These are phyloP conservation scores for Polypterus bichir DNA, from an alignment of 2,113 vertebrate species.

Conservation along the genomic window DNA sequence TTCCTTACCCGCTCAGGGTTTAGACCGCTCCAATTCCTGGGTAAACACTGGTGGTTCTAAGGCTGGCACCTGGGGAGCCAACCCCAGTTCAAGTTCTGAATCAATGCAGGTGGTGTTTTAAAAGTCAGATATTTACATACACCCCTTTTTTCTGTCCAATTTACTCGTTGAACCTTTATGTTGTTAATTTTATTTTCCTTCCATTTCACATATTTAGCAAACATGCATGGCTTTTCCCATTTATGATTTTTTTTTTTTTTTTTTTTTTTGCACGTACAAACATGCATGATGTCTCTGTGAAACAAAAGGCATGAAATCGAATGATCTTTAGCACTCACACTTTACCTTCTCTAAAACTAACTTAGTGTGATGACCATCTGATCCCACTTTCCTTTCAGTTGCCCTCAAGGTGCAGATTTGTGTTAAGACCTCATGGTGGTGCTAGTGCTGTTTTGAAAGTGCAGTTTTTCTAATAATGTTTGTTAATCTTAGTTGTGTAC, in stretches of 20 bases:
- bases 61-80: conserved; percentile 95
- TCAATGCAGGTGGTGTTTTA: conserved; percentile 88
- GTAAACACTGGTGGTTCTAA: conserved; percentile 98
- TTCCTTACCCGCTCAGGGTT: conserved; percentile 75
- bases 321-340: neutral
- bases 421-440: too few species aligned
- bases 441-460: too few species aligned
- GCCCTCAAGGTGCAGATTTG: too few species aligned
- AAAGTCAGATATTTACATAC: neutral
- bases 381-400: too few species aligned
- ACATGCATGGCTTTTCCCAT: conserved; percentile 32
- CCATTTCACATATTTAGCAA: conserved; percentile 1
- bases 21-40: conserved; percentile 99
- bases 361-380: too few species aligned
- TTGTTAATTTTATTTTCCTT: neutral
- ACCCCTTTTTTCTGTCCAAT: conserved; percentile 20
- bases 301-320: neutral
- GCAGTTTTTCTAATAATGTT: too few species aligned
- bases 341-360: too few species aligned
- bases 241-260: conserved; percentile 19
- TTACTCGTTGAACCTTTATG: conserved; percentile 8
- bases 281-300: conserved; percentile 19
- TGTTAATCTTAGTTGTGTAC: too few species aligned
- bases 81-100: conserved; percentile 90
- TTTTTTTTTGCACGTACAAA: conserved; percentile 29